A percentile compares a stretch with the other conserved stretches of the same genome.
Conservation (phyloP, 2,797 vertebrate species). For the Lindbergichthys nudifrons region DNA sequence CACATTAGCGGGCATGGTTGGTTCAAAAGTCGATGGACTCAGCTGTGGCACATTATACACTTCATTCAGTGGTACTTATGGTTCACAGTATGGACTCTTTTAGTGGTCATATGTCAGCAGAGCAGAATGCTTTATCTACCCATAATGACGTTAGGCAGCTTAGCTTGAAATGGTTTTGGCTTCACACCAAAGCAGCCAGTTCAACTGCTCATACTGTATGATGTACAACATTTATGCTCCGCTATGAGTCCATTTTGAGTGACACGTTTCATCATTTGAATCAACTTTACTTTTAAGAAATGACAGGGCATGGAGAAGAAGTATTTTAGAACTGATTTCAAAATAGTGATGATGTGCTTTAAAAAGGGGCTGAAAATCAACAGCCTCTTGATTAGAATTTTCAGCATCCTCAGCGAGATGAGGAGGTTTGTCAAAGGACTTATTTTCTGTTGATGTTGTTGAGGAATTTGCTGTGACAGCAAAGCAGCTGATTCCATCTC, state of each 20-base stretch:
- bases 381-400: constrained; percentile 40
- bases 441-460: constrained; percentile 24
- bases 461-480: constrained; percentile 48
- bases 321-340: constrained; percentile 20
- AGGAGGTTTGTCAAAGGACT: constrained; percentile 39
- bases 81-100: constrained; percentile 19
- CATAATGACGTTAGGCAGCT: constrained; percentile 26
- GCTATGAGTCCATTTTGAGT: background rate
- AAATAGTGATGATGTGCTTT: constrained; percentile 38
- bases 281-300: constrained; percentile 18
- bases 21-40: constrained; percentile 33
- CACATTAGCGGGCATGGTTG: background rate
- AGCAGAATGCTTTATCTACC: constrained; percentile 27
- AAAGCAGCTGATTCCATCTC: constrained; percentile 50
- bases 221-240: constrained; percentile 17
- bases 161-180: constrained; percentile 17
- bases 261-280: constrained; percentile 35
- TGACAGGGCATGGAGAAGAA: constrained; percentile 12
- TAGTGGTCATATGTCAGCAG: constrained; percentile 27
- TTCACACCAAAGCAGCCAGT: constrained; percentile 17
- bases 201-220: constrained; percentile 6
- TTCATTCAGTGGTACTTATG: constrained; percentile 19
- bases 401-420: constrained; percentile 23
- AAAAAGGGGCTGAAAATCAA: constrained; percentile 29
- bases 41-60: constrained; percentile 12